Evolutionary conservation across 2,888 invertebrate species (phyloP), one percentile per base, ranked within the genome.

Genomic region (Myathropa florea): DNA sequence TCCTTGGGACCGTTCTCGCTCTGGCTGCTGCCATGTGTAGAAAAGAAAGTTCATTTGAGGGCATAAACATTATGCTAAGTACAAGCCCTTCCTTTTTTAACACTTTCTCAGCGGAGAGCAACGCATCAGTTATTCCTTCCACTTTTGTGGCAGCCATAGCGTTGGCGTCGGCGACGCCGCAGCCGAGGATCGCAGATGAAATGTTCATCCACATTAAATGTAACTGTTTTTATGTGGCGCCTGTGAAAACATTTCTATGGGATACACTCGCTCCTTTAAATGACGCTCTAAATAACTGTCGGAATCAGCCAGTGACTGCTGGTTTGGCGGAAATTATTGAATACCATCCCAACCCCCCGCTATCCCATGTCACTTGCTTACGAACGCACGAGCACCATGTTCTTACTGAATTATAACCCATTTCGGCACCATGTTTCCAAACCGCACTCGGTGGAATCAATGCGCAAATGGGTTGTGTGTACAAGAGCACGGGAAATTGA

Each of bases 171-270:
- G 65, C 75, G 67, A 26, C 24, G 57, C 57, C 57, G 12, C 57
- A 57, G 57, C 24, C 57, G 24, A 21, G 18, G 68, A 77, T 61
- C 85, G 63, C 72, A 77, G 77, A 81, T 85, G 81, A 85, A 81
- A 85, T 81, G 77, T 67, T 85, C 63, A 68, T 46, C 77, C 72
- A 76, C 77, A 85, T 85, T 81, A 85, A 85, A 85, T 77, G 77
- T 72, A 85, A 85, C 85, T 71, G 76, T 85, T 76, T 77, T 81
- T 63, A 68, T 85, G 81, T 81, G 85, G 85, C 85, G 85, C 85
- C 81, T 85, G 76, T 72, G 71, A 76, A 63, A 70, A 68, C 59
- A 81, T 81, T 77, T 81, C 57, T 55, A 63, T 33, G 39, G 39
- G 36, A 71, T 46, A 70, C 68, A 84, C 76, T 81, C 21, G 59